These are phyloP conservation scores for Venturia canescens DNA, from an alignment of 1,140 invertebrate genomes.

Conservation along the genomic window DNA sequence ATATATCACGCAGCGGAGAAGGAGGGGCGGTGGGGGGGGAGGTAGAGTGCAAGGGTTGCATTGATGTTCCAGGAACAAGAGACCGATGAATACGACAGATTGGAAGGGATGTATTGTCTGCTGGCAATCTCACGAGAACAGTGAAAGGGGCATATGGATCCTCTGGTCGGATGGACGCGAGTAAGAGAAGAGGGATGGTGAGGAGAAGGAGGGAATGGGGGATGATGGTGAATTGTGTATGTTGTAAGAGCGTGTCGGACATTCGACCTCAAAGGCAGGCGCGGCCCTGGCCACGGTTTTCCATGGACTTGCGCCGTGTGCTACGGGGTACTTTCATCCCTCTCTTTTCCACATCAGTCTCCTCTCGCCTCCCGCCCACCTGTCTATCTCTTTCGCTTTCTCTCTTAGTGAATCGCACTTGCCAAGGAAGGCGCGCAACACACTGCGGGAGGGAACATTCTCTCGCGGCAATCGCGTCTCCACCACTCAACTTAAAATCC, in stretches of 20 bases:
- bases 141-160: not conserved
- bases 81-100: conserved; percentile 9
- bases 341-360: conserved; percentile 41
- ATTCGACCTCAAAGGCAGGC: conserved; percentile 62
- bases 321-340: conserved; percentile 56
- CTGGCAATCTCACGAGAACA: not conserved
- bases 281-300: conserved; percentile 64
- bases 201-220: not conserved
- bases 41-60: not conserved
- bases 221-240: conserved; percentile 16
- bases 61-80: not conserved
- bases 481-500: conserved; percentile 11
- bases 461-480: conserved; percentile 3
- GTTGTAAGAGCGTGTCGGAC: conserved; percentile 44
- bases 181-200: not conserved
- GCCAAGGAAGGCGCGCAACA: conserved; percentile 16
- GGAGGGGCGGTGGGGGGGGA: too few species aligned
- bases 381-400: conserved; percentile 43
- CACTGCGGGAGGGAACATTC: conserved; percentile 7
- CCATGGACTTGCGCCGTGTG: conserved; percentile 66
- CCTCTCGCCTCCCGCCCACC: conserved; percentile 42
- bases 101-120: not conserved
- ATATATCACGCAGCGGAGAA: not conserved
- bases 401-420: conserved; percentile 40
- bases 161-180: not conserved